Base-by-base conservation (phyloP, 2,888 invertebrate species). In the Rhagium mordax region DNA sequence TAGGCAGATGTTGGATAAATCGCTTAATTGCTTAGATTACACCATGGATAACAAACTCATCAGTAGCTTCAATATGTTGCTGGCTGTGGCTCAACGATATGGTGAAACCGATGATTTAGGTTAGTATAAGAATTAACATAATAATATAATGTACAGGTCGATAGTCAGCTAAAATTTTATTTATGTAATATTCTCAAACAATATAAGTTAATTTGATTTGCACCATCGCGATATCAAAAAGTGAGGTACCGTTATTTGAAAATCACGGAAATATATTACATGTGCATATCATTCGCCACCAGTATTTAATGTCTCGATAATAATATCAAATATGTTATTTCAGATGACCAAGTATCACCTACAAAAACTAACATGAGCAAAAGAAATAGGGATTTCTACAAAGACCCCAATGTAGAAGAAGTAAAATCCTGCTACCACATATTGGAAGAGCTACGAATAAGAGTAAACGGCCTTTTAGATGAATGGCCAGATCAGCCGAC, bases 401-500 rank as follows among this genome's bases (percentile, higher is more conserved):
- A 91, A 76, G 95, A 96, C 79, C 87, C 95, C 0, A 95, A 96
- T 87, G 91, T 96, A 0, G 89, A 92, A 0, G 96, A 97, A 88
- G 93, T 94, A 0, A 91, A 91, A 67, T 90, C 92, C 61, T 95
- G 96, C 81, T 89, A 92, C 8, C 92, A 93, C 0, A 87, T 96
- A 5, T 86, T 98, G 70, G 89, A 91, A 10, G 89, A 89, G 70
- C 90, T 97, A n/a, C 90, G 90, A 74, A 85, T 87, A 1, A 90
- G 91, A 61, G 91, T 94, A 0, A 86, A 89, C 8, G 90, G 91
- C 57, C 88, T 98, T 60, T 87, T 96, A 29, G 88, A 89, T 0
- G 93, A 96, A 79, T 98, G 96, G 95, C 95, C 97, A 0, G 96
- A 96, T 76, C 96, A 98, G 89, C 97, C 98, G 0, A 94, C 95